Conservation (phyloP, 2,113 vertebrate genomes). For the Apeltes quadracus region DNA sequence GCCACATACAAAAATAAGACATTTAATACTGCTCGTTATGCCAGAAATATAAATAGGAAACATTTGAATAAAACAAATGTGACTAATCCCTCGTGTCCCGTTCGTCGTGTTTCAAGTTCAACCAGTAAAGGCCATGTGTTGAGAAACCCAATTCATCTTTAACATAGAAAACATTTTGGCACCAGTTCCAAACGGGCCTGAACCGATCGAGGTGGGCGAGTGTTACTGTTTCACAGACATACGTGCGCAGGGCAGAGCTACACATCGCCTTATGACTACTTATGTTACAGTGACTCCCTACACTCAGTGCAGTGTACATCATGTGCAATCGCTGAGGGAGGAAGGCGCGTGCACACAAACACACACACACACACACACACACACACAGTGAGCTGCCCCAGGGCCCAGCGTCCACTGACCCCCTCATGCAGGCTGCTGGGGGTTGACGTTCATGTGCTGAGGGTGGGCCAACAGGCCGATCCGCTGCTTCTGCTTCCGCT, state of each 20-base stretch:
- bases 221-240: constrained; percentile 38
- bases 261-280: constrained; percentile 63
- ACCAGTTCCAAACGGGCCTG: constrained; percentile 59
- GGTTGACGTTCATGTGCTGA: constrained; percentile 93
- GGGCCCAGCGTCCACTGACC: not conserved
- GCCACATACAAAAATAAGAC: constrained; percentile 90
- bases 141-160: constrained; percentile 60
- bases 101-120: constrained; percentile 83
- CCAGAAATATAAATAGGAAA: constrained; percentile 76
- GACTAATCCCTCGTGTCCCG: constrained; percentile 72
- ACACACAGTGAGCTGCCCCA: constrained; percentile 2
- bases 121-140: constrained; percentile 82
- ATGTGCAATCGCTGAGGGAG: constrained; percentile 14
- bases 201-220: constrained; percentile 43
- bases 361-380: too few relatives aligned
- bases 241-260: constrained; percentile 60
- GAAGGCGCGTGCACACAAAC: not conserved
- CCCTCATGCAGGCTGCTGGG: constrained; percentile 90
- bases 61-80: constrained; percentile 78
- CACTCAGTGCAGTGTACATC: constrained; percentile 37
- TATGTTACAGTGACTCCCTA: constrained; percentile 57
- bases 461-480: constrained; percentile 95
- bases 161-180: constrained; percentile 82
- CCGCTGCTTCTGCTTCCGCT: constrained; percentile 98
- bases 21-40: constrained; percentile 88